Percentiles rank a stretch among this genome's conserved stretches.
Conservation (phyloP, 1,140 invertebrate species). For the Drosophila biarmipes region DNA sequence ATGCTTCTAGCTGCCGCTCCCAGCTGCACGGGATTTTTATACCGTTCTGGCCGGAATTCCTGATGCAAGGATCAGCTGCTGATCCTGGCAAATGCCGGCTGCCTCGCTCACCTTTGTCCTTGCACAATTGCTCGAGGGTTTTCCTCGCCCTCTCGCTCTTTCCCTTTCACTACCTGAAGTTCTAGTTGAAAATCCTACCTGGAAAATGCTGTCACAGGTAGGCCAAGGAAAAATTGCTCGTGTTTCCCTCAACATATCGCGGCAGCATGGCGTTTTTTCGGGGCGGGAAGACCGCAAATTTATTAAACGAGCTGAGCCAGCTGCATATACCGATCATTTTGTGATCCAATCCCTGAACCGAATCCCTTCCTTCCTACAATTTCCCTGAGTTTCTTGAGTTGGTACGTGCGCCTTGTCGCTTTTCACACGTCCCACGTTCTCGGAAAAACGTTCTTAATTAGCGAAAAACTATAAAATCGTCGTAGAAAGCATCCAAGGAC, state of each 20-base stretch:
- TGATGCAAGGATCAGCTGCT: conserved; percentile 34
- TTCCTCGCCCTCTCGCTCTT: neutral
- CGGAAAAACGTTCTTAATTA: conserved; percentile 53
- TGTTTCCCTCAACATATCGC: conserved; percentile 42
- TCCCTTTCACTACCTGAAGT: conserved; percentile 45
- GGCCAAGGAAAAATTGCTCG: conserved; percentile 53
- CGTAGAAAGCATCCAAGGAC: conserved; percentile 39
- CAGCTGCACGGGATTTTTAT: conserved; percentile 42
- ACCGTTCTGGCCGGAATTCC: neutral
- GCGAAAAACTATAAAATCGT: conserved; percentile 65
- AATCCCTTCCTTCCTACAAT: conserved; percentile 15
- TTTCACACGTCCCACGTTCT: conserved; percentile 62
- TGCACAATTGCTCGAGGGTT: conserved; percentile 36
- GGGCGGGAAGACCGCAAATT: conserved; percentile 82
- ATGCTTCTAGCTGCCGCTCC: conserved; percentile 62
- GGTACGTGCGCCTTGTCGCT: conserved; percentile 60
- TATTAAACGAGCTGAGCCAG: conserved; percentile 60
- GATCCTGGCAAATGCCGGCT: conserved; percentile 48
- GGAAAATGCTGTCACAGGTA: conserved; percentile 66
- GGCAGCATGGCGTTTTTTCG: conserved; percentile 53
- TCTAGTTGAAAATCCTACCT: conserved; percentile 48
- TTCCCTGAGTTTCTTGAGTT: conserved; percentile 2
- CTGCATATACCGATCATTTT: conserved; percentile 24
- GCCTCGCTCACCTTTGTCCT: conserved; percentile 35
- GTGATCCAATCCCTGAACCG: conserved; percentile 25